phyloP scores from a whole-genome alignment of 2,888 invertebrate species.

The Heliconius charithonia region DNA sequence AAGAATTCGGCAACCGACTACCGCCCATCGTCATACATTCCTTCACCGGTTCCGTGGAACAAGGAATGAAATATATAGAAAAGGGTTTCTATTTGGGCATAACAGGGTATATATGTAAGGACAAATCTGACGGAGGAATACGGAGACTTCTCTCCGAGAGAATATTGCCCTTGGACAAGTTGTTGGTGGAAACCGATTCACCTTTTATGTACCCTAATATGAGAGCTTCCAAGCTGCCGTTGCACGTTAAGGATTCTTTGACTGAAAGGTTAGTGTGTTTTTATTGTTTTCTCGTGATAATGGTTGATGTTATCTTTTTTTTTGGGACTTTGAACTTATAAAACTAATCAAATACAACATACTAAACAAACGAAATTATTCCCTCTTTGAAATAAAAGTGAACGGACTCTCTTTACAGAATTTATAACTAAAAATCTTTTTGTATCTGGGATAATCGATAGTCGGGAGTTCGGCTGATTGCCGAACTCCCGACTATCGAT shows the following conservation, averaged over 20 bases:
- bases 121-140: constrained; percentile 95
- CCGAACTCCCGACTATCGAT: no score
- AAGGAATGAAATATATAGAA: constrained; percentile 91
- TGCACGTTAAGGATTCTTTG: constrained; percentile 93
- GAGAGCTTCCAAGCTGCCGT: constrained; percentile 94
- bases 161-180: constrained; percentile 90
- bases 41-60: constrained; percentile 94
- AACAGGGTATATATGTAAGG: constrained; percentile 93
- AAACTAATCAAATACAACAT: no score
- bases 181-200: constrained; percentile 96
- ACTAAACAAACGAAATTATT: no score
- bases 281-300: background rate
- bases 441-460: no score
- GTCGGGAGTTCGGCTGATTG: no score
- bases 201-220: constrained; percentile 99
- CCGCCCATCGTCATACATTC: constrained; percentile 96
- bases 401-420: no score
- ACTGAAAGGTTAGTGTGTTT: constrained; percentile 87
- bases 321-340: background rate
- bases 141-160: constrained; percentile 91
- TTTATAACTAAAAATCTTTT: no score
- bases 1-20: constrained; percentile 76
- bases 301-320: background rate
- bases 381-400: no score
- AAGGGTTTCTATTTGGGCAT: constrained; percentile 93